phyloP scores from a whole-genome alignment of 2,888 invertebrate genomes.

The Sesia apiformis region DNA sequence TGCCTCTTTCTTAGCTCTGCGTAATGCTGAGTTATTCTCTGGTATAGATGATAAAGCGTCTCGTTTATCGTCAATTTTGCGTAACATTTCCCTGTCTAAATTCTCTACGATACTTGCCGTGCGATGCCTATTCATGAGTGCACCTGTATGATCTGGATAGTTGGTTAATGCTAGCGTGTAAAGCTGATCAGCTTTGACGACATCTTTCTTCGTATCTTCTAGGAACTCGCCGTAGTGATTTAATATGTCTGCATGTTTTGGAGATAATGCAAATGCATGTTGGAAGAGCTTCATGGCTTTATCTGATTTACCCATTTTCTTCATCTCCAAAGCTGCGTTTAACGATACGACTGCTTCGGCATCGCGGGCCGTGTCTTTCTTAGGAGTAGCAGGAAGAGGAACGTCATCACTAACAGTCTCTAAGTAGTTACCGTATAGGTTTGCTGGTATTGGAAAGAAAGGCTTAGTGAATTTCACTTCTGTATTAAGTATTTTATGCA shows the following conservation, averaged over 20 bases:
- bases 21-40: constrained; percentile 83
- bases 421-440: constrained; percentile 53
- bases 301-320: constrained; percentile 84
- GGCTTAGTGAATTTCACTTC: constrained; percentile 52
- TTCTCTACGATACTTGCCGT: constrained; percentile 93
- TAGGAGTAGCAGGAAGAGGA: constrained; percentile 19
- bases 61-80: constrained; percentile 88
- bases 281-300: constrained; percentile 91
- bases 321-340: constrained; percentile 90
- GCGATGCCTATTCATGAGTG: constrained; percentile 85
- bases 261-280: constrained; percentile 93
- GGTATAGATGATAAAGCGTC: constrained; percentile 88
- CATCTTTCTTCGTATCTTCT: constrained; percentile 88
- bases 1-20: constrained; percentile 93
- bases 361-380: constrained; percentile 40
- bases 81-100: constrained; percentile 85
- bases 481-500: constrained; percentile 51
- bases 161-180: constrained; percentile 89
- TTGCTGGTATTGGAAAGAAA: constrained; percentile 58
- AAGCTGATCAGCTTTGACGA: constrained; percentile 91
- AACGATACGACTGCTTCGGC: constrained; percentile 89
- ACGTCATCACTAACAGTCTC: constrained; percentile 41
- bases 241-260: constrained; percentile 92
- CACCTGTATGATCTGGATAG: constrained; percentile 87
- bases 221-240: constrained; percentile 95